Conservation (phyloP, 2,888 invertebrate species). For the Amitus sp. region DNA sequence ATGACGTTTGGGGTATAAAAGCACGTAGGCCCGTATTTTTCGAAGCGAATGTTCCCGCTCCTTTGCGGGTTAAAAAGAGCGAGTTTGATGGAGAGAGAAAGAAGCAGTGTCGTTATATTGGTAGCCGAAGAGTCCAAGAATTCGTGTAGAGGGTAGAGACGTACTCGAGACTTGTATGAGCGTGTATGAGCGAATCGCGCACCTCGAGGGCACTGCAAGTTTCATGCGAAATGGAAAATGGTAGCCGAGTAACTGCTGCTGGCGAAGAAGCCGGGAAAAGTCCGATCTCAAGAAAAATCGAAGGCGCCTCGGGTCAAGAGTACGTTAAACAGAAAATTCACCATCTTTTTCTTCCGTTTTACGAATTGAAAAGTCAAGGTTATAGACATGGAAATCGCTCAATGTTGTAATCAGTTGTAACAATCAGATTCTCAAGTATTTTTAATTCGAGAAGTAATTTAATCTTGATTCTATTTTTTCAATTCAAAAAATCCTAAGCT, state of each 20-base stretch:
- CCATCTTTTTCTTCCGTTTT: background rate
- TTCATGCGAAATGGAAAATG: constrained; percentile 54
- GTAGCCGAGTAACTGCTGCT: constrained; percentile 48
- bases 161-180: constrained; percentile 13
- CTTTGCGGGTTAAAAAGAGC: constrained; percentile 32
- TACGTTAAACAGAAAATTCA: background rate
- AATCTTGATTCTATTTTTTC: too few species aligned
- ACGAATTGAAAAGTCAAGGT: background rate
- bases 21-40: constrained; percentile 58
- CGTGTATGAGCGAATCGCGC: constrained; percentile 30
- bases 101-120: constrained; percentile 43
- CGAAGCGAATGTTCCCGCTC: constrained; percentile 38
- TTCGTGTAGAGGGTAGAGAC: background rate
- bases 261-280: constrained; percentile 52
- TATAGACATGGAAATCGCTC: background rate
- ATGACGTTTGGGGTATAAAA: constrained; percentile 43
- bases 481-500: too few species aligned
- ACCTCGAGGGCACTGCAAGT: constrained; percentile 49
- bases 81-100: constrained; percentile 48
- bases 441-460: too few species aligned
- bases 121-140: constrained; percentile 36
- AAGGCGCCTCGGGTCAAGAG: background rate
- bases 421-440: too few species aligned
- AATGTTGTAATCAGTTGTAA: too few species aligned
- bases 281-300: constrained; percentile 24